A percentile compares a stretch with the other conserved stretches of the same genome.
phyloP scores from a whole-genome alignment of 2,113 vertebrate genomes.

The Stegostoma tigrinum region DNA sequence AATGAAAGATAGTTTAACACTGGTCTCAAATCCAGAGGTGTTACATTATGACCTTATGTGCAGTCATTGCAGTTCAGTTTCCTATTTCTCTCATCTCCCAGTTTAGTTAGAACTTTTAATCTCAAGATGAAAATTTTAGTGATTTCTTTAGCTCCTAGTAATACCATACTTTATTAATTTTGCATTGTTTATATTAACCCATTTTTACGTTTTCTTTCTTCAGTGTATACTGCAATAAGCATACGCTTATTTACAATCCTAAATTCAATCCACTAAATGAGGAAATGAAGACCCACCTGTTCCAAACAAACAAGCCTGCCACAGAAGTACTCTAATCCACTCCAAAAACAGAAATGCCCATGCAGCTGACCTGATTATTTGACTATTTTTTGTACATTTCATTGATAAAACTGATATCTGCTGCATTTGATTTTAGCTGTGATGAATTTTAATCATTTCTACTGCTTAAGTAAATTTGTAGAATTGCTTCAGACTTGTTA shows the following conservation, averaged over 20 bases:
- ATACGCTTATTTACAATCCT: conserved; percentile 44
- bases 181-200: neutral
- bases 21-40: neutral
- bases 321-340: neutral
- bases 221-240: conserved; percentile 43
- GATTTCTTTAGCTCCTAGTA: neutral
- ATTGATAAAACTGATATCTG: neutral
- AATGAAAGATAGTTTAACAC: neutral
- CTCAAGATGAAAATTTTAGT: neutral
- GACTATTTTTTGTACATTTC: neutral
- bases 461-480: neutral
- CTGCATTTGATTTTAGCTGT: neutral
- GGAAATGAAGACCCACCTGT: conserved; percentile 41
- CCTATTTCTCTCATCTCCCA: neutral
- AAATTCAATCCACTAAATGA: conserved; percentile 43
- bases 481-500: neutral
- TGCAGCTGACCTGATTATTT: neutral
- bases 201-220: neutral
- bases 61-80: neutral
- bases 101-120: neutral
- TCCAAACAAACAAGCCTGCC: conserved; percentile 32
- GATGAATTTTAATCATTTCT: neutral
- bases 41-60: neutral
- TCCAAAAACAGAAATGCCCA: neutral
- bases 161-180: neutral